A percentile compares a stretch with the other conserved stretches of the same genome.
These are phyloP conservation scores for Enteromius thamalakanensis DNA, from an alignment of 2,797 vertebrate genomes.

Conservation along the genomic window DNA sequence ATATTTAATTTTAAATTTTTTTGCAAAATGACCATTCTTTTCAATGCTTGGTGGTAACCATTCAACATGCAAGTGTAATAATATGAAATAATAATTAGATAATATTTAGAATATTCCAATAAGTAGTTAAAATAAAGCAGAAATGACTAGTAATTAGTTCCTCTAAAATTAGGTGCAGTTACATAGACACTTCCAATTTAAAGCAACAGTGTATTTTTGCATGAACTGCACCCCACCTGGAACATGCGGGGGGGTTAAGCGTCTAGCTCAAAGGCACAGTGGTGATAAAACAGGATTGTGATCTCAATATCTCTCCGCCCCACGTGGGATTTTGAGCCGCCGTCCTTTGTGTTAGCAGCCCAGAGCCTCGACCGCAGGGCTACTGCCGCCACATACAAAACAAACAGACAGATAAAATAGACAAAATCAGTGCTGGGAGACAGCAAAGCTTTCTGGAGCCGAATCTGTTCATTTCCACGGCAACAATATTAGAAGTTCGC, in stretches of 20 bases:
- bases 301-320: slow-evolving; percentile 2
- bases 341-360: slow-evolving; percentile 9
- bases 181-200: background rate
- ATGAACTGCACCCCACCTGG: background rate
- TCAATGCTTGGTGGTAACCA: background rate
- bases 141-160: background rate
- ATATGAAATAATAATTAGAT: background rate
- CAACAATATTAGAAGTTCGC: slow-evolving; percentile 39
- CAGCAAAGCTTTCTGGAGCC: slow-evolving; percentile 23
- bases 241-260: background rate
- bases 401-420: slow-evolving; percentile 24
- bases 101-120: background rate
- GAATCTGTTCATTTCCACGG: slow-evolving; percentile 3
- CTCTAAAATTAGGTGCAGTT: background rate
- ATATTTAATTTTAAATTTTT: background rate
- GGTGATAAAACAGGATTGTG: slow-evolving; percentile 21
- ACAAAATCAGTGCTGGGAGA: slow-evolving; percentile 19
- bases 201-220: background rate
- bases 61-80: background rate
- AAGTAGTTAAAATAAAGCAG: background rate
- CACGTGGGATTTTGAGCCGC: background rate
- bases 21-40: background rate
- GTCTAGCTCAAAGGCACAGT: slow-evolving; percentile 18
- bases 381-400: background rate
- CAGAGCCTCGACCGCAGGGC: background rate